These are phyloP conservation scores for Micropterix aruncella DNA, from an alignment of 2,888 invertebrate genomes.

Conservation along the genomic window DNA sequence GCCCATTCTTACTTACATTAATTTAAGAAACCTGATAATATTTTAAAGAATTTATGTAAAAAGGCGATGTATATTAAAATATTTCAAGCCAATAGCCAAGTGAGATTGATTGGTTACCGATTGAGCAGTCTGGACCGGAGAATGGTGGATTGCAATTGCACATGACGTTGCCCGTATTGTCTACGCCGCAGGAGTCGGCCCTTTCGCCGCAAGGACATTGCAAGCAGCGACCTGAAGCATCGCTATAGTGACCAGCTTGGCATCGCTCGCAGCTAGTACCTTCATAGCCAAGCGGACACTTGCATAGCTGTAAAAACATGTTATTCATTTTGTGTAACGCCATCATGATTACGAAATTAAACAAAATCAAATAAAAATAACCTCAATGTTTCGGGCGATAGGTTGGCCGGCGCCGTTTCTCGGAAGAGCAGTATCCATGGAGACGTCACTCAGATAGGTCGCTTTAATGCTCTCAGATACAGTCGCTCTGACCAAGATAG, in stretches of 20 bases:
- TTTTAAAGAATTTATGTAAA: no score
- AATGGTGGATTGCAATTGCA: constrained; percentile 61
- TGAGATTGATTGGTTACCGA: constrained; percentile 27
- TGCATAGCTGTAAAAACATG: constrained; percentile 43
- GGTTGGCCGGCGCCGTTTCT: constrained; percentile 41
- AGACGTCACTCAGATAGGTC: constrained; percentile 67
- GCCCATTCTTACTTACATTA: no score
- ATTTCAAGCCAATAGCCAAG: no score
- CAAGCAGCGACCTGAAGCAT: constrained; percentile 46
- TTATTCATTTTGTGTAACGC: no score
- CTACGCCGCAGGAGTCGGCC: constrained; percentile 47
- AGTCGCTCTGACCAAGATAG: constrained; percentile 73
- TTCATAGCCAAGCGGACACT: constrained; percentile 66
- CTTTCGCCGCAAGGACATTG: constrained; percentile 68
- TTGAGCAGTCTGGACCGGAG: constrained; percentile 52
- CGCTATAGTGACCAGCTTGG: constrained; percentile 54
- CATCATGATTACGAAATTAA: no score
- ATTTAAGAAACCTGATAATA: no score
- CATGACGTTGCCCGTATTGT: constrained; percentile 39
- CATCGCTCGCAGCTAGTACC: constrained; percentile 79
- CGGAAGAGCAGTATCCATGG: constrained; percentile 70
- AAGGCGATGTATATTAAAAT: no score
- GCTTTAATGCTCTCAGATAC: constrained; percentile 44
- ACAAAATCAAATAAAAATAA: constrained; percentile 15
- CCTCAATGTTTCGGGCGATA: constrained; percentile 67